Evolutionary conservation across 1,140 invertebrate species (phyloP).

Genomic region (Panulirus ornatus): DNA sequence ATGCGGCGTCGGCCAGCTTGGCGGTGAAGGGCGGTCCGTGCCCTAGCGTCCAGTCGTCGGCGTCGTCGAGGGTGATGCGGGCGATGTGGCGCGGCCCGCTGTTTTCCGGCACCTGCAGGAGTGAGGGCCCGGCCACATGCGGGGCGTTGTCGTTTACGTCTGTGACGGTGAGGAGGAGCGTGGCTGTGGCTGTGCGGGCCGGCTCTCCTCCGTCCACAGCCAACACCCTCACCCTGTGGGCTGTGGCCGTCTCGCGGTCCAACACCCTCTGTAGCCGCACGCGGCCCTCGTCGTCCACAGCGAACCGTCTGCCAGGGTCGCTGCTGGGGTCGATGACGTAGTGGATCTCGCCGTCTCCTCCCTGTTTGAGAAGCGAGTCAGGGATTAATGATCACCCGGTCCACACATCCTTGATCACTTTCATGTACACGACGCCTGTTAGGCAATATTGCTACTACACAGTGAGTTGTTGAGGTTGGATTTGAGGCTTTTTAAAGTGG

Average conservation of each 20-base stretch:
- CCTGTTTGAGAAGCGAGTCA: slow-evolving; percentile 83
- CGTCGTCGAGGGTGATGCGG: slow-evolving; percentile 63
- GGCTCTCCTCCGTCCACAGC: slow-evolving; percentile 91
- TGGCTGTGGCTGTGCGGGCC: slow-evolving; percentile 85
- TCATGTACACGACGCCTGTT: no score
- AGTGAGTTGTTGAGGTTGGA: no score
- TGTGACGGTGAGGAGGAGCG: slow-evolving; percentile 89
- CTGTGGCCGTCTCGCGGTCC: slow-evolving; percentile 91
- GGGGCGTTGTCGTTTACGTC: slow-evolving; percentile 96
- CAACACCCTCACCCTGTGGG: slow-evolving; percentile 91
- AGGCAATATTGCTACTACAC: no score
- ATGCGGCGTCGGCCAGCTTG: slow-evolving; percentile 34
- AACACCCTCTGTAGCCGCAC: slow-evolving; percentile 88
- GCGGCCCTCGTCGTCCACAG: slow-evolving; percentile 87
- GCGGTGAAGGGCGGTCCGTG: slow-evolving; percentile 71
- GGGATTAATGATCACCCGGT: background rate
- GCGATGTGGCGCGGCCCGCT: slow-evolving; percentile 50
- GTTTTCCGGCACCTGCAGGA: slow-evolving; percentile 56
- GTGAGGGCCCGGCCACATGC: slow-evolving; percentile 60
- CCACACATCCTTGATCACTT: no score
- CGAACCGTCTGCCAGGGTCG: slow-evolving; percentile 86
- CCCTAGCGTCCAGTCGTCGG: slow-evolving; percentile 71
- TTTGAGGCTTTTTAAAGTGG: no score
- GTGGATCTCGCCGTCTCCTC: slow-evolving; percentile 91
- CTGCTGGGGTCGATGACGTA: slow-evolving; percentile 89